Base-by-base conservation (phyloP, 2,888 invertebrate species). In the Artemia sinica region DNA sequence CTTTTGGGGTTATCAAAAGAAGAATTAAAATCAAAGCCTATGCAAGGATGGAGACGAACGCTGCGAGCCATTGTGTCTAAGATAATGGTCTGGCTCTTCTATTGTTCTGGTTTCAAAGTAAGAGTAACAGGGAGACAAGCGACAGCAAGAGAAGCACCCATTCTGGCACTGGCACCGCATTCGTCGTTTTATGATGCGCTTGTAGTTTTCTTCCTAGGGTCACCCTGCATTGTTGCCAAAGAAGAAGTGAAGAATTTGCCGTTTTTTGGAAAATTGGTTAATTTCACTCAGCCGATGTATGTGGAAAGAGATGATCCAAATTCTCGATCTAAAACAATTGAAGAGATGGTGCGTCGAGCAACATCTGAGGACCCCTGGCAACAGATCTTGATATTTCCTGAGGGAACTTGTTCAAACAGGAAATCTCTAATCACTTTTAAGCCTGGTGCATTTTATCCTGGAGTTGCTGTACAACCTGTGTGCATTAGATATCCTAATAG, bases 381-480 rank as follows among this genome's bases (percentile, higher is more conserved):
- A 14, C 58, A 52, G 14, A 52, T 4, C 4, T 14, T 52, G 13
- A 52, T 52, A n/a, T 52, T 52, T 52, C 58, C 58, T 52, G 58
- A 52, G 14, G 58, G 58, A 14, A 52, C 58, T 4, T 52, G 58
- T 14, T n/a, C 58, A 14, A 52, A 52, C 58, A 4, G 58, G 14
- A 52, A 52, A 14, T n/a, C 13, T 14, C 58, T 52, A 13, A 14
- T 52, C 58, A 52, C 13, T 52, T 91, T 91, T 79, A 91, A 90
- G 77, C 86, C 87, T 2, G 94, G 95, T 63, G 95, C 93, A 12
- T 96, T 96, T 79, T 90, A 90, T 79, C 93, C 94, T 0, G 94
- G 93, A 0, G 91, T 93, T 13, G 93, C 96, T 0, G 88, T 96
- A 2, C 95, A 96, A 77, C 95, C 95, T 0, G 92, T 95, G 13